phyloP scores from a whole-genome alignment of 2,888 invertebrate species.

The Clusia tigrina region DNA sequence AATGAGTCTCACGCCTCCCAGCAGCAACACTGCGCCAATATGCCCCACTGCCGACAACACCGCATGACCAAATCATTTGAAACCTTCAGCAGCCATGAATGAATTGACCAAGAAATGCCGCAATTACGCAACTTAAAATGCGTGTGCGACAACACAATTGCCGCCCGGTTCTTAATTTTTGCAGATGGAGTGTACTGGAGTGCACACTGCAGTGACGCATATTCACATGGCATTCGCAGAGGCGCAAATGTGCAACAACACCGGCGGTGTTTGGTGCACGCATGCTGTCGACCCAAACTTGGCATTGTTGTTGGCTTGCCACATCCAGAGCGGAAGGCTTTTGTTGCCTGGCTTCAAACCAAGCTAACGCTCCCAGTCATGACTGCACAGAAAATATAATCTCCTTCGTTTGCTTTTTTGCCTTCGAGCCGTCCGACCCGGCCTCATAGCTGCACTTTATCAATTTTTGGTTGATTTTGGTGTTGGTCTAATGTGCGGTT shows the following conservation, averaged over 20 bases:
- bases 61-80: background rate
- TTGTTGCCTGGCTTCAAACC: constrained; percentile 30
- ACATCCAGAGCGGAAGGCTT: constrained; percentile 37
- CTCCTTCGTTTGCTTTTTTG: background rate
- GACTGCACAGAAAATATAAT: constrained; percentile 2
- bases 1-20: constrained; percentile 38
- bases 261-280: no score
- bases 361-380: background rate
- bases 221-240: constrained; percentile 24
- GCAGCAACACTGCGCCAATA: constrained; percentile 28
- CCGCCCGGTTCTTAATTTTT: background rate
- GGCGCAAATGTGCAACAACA: constrained; percentile 19
- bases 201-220: background rate
- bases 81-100: no score
- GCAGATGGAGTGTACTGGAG: background rate
- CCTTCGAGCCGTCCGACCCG: background rate
- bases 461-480: constrained; percentile 54
- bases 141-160: constrained; percentile 1
- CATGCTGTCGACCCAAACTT: constrained; percentile 45
- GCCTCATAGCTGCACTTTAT: constrained; percentile 39
- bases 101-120: constrained; percentile 5
- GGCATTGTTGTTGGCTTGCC: constrained; percentile 51
- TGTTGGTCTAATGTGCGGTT: constrained; percentile 15
- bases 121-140: constrained; percentile 6
- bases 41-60: constrained; percentile 6